These are phyloP conservation scores for Ictalurus furcatus DNA, from an alignment of 2,113 vertebrate species.

Conservation along the genomic window DNA sequence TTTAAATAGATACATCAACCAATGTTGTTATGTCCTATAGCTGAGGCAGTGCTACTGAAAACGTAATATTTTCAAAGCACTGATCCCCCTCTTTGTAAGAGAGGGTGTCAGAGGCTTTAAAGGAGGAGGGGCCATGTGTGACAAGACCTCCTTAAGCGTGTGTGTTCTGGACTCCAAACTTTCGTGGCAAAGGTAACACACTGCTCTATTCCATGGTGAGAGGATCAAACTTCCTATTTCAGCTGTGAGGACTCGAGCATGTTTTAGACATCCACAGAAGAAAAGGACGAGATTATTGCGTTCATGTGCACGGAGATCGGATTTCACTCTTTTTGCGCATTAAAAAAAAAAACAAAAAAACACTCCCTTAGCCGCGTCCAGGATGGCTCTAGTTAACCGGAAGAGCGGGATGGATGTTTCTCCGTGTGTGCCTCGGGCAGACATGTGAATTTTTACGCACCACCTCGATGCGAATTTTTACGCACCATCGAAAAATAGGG, in stretches of 20 bases:
- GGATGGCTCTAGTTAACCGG: conserved; percentile 19
- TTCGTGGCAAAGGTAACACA: conserved; percentile 43
- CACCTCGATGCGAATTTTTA: conserved; percentile 42
- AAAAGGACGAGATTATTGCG: not conserved
- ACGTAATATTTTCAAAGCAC: not conserved
- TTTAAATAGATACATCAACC: not conserved
- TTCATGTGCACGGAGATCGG: conserved; percentile 4
- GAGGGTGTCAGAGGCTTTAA: conserved; percentile 25
- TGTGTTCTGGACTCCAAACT: conserved; percentile 40
- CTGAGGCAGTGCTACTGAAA: not conserved
- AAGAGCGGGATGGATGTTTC: conserved; percentile 41
- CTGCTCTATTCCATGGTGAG: conserved; percentile 47
- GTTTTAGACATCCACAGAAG: conserved; percentile 22
- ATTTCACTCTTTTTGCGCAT: not conserved
- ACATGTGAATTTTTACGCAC: conserved; percentile 23
- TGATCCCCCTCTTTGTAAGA: conserved; percentile 13
- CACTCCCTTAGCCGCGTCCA: not conserved
- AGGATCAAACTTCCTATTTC: conserved; percentile 36
- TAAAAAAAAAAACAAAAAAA: not conserved
- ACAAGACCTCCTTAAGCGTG: conserved; percentile 51
- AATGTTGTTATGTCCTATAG: not conserved
- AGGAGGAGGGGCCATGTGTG: conserved; percentile 41
- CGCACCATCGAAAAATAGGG: conserved; percentile 12
- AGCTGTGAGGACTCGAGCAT: conserved; percentile 27
- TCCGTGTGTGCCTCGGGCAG: not conserved